Evolutionary conservation across 30 jellyfish, hydroid and myxozoan genomes (phyloP).

Genomic region (Hydractinia echinata): DNA sequence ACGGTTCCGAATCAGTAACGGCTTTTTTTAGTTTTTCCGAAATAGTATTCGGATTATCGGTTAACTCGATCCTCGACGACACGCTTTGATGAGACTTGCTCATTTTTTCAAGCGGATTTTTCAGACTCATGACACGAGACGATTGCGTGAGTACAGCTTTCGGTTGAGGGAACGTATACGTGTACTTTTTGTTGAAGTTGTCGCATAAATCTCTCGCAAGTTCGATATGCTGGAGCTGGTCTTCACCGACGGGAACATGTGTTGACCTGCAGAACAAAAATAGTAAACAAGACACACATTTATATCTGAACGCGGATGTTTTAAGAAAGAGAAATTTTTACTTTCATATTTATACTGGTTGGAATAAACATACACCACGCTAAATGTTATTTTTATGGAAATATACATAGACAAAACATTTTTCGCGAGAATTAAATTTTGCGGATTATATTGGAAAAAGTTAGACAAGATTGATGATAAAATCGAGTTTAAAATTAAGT

Average conservation of each 20-base stretch:
- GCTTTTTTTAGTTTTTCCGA: slow-evolving; percentile 56
- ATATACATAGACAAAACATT: no score
- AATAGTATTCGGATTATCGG: slow-evolving; percentile 50
- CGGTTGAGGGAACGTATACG: slow-evolving; percentile 63
- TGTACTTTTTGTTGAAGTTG: slow-evolving; percentile 58
- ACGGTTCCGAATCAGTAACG: slow-evolving; percentile 72
- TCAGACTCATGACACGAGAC: slow-evolving; percentile 63
- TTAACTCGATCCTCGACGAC: slow-evolving; percentile 64
- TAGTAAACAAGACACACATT: neutral
- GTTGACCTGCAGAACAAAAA: slow-evolving; percentile 49
- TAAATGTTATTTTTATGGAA: no score
- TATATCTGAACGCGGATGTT: neutral
- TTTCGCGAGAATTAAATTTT: no score
- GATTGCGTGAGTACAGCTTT: slow-evolving; percentile 44
- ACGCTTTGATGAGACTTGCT: slow-evolving; percentile 69
- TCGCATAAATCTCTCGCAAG: slow-evolving; percentile 69
- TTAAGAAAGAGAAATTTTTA: neutral
- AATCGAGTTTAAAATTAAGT: no score
- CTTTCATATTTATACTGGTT: no score
- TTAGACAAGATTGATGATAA: no score
- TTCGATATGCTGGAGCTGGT: slow-evolving; percentile 82
- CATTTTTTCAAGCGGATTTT: slow-evolving; percentile 71
- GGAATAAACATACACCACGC: no score
- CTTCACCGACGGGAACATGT: slow-evolving; percentile 91
- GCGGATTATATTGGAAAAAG: no score